Conservation (phyloP, 2,888 invertebrate species). For the Furcula furcula region DNA sequence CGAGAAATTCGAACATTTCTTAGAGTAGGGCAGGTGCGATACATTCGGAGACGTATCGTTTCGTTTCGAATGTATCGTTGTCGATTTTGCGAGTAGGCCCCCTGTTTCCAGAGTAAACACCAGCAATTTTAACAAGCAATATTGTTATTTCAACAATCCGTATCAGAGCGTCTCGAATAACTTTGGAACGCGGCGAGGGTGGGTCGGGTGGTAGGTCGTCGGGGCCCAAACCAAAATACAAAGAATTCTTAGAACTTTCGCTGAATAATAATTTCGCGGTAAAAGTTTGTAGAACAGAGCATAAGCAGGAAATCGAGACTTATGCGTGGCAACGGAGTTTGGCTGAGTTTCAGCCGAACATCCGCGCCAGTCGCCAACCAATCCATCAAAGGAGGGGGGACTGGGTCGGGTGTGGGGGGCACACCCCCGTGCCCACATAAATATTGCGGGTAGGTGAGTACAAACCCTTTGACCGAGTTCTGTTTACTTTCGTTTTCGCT, state of each 20-base stretch:
- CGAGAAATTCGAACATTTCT: too few relatives aligned
- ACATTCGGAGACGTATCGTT: too few relatives aligned
- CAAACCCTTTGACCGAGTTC: slow-evolving; percentile 83
- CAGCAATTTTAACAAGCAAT: neutral
- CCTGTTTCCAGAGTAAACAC: neutral
- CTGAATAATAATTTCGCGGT: slow-evolving; percentile 72
- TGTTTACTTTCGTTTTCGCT: slow-evolving; percentile 83
- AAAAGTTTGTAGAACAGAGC: slow-evolving; percentile 65
- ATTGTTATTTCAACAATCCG: slow-evolving; percentile 40
- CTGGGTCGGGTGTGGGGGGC: slow-evolving; percentile 67
- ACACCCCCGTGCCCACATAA: slow-evolving; percentile 77
- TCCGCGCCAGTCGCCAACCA: slow-evolving; percentile 78
- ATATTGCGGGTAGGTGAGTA: slow-evolving; percentile 82
- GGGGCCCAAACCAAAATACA: slow-evolving; percentile 63
- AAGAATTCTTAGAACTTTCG: slow-evolving; percentile 72
- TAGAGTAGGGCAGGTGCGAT: too few relatives aligned
- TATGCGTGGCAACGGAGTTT: slow-evolving; percentile 65
- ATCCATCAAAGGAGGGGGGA: slow-evolving; percentile 81
- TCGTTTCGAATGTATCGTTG: too few relatives aligned
- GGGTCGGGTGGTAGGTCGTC: slow-evolving; percentile 38
- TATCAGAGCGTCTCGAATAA: slow-evolving; percentile 47
- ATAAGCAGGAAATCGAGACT: slow-evolving; percentile 70
- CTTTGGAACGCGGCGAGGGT: slow-evolving; percentile 40
- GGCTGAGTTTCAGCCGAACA: slow-evolving; percentile 73
- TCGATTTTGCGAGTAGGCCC: too few relatives aligned